phyloP scores from a whole-genome alignment of 1,140 invertebrate genomes.

The Leptinotarsa lineolata region DNA sequence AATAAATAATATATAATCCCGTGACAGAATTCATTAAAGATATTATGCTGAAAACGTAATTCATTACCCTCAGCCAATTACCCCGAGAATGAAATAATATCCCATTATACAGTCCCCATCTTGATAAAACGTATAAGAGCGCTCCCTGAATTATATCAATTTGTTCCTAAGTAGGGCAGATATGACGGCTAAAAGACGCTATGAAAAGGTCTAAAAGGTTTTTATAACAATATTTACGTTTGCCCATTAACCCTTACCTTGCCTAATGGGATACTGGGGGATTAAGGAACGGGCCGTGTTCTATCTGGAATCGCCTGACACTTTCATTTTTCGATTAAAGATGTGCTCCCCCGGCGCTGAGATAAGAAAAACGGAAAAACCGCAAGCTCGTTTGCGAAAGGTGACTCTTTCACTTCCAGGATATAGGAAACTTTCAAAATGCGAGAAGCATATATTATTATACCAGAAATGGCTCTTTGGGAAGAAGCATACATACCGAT shows the following conservation, averaged over 20 bases:
- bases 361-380: constrained; percentile 3
- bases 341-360: constrained; percentile 10
- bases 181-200: constrained; percentile 19
- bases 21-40: constrained; percentile 5
- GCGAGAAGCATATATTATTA: too few species aligned
- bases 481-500: too few species aligned
- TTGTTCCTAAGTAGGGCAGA: constrained; percentile 2
- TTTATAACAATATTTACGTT: constrained; percentile 33
- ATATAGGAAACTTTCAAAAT: not conserved
- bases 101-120: constrained; percentile 7
- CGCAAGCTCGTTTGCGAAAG: not conserved
- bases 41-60: constrained; percentile 8
- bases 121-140: constrained; percentile 6
- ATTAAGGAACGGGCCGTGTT: constrained; percentile 16
- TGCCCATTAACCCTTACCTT: constrained; percentile 27
- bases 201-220: constrained; percentile 20
- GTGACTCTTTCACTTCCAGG: not conserved
- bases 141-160: not conserved
- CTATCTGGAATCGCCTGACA: constrained; percentile 18
- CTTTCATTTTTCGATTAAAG: constrained; percentile 28
- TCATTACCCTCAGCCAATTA: not conserved
- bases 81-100: not conserved
- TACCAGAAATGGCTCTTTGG: too few species aligned
- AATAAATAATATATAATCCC: not conserved
- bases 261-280: constrained; percentile 12